These are phyloP conservation scores for Diabrotica balteata DNA, from an alignment of 2,888 invertebrate species.

Conservation along the genomic window DNA sequence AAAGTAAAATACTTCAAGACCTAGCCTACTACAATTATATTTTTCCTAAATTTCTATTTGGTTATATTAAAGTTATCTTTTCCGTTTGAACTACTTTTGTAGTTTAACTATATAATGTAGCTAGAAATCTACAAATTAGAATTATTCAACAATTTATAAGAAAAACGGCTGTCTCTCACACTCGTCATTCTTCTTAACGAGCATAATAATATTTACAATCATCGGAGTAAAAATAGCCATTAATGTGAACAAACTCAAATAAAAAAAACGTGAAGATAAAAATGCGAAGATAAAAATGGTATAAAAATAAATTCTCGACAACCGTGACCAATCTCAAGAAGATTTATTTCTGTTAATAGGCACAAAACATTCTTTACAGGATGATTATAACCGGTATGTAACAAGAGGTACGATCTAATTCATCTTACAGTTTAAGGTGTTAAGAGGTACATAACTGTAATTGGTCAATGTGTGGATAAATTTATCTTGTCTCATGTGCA, in stretches of 20 bases:
- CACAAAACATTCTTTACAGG: conserved; percentile 19
- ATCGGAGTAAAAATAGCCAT: conserved; percentile 33
- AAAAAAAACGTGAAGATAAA: conserved; percentile 5
- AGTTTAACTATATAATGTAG: too few species aligned
- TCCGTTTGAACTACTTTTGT: too few species aligned
- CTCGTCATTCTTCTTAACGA: conserved; percentile 4
- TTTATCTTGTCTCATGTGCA: too few species aligned
- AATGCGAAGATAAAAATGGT: conserved; percentile 39
- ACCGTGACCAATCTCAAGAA: conserved; percentile 60
- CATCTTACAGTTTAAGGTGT: not conserved
- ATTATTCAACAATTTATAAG: not conserved
- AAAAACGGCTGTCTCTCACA: not conserved
- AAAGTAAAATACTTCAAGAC: too few species aligned
- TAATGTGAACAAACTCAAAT: conserved; percentile 41
- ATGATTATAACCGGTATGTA: not conserved
- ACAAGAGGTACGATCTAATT: conserved; percentile 1
- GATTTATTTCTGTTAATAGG: conserved; percentile 62
- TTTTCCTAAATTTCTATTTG: too few species aligned
- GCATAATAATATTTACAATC: conserved; percentile 33
- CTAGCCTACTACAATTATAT: too few species aligned
- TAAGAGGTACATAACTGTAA: not conserved
- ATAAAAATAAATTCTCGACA: conserved; percentile 53
- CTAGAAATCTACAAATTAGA: not conserved
- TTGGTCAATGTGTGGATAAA: not conserved
- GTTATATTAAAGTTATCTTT: too few species aligned